Percentiles rank a stretch among this genome's conserved stretches.
These are phyloP conservation scores for Oreotrochilus melanogaster DNA, from an alignment of 2,113 vertebrate genomes.

Conservation along the genomic window DNA sequence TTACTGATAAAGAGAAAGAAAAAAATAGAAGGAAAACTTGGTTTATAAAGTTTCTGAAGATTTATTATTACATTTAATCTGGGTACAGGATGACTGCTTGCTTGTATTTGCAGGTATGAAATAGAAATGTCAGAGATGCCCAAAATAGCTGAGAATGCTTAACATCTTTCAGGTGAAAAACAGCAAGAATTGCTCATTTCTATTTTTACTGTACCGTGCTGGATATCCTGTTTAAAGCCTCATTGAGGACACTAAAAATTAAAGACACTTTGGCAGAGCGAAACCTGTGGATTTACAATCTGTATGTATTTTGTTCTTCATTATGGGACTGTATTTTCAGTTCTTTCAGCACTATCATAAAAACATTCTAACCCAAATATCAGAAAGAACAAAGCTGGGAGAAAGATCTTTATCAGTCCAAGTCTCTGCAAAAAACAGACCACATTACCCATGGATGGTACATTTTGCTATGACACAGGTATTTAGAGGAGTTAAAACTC, in stretches of 20 bases:
- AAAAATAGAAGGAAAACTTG: not conserved
- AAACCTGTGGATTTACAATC: not conserved
- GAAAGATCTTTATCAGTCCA: not conserved
- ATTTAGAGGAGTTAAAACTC: not conserved
- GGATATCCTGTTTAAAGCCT: not conserved
- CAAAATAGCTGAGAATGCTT: not conserved
- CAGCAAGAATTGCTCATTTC: not conserved
- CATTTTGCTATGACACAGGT: not conserved
- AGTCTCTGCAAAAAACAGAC: not conserved
- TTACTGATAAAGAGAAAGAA: not conserved
- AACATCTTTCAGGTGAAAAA: not conserved
- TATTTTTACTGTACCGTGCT: not conserved
- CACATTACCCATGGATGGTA: fast-evolving
- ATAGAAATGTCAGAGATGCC: not conserved
- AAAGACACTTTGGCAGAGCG: not conserved
- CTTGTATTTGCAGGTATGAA: not conserved
- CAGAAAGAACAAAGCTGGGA: not conserved
- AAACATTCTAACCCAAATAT: not conserved
- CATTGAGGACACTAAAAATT: not conserved
- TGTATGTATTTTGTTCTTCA: not conserved
- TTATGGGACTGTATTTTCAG: not conserved
- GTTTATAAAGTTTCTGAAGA: not conserved
- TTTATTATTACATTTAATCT: not conserved
- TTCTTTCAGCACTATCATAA: not conserved
- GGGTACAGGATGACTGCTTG: not conserved